phyloP scores from a whole-genome alignment of 2,113 vertebrate genomes.

The Petroica traversi region DNA sequence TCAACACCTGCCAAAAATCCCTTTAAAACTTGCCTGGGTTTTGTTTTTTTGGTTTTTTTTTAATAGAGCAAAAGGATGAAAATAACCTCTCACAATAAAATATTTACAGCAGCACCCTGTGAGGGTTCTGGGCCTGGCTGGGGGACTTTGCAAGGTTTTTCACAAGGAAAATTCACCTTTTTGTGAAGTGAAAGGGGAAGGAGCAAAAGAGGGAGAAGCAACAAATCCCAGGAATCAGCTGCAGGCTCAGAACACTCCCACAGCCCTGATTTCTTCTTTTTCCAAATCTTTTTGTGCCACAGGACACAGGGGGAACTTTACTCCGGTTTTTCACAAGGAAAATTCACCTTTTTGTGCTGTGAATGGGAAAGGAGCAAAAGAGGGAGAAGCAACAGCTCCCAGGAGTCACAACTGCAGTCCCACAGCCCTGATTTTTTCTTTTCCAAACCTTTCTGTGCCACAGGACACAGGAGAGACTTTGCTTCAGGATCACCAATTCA shows the following conservation, averaged over 20 bases:
- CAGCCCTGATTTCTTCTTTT: too few species aligned
- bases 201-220: too few species aligned
- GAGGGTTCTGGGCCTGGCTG: neutral
- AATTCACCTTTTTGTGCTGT: too few species aligned
- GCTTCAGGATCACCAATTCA: too few species aligned
- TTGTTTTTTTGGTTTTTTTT: neutral
- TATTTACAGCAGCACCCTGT: neutral
- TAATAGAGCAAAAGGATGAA: neutral
- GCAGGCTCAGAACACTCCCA: too few species aligned
- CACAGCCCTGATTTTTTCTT: neutral
- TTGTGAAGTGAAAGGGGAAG: neutral
- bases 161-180: neutral
- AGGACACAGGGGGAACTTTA: too few species aligned
- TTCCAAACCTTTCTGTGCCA: neutral
- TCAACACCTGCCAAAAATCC: neutral
- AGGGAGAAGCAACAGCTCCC: neutral
- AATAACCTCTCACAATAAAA: rapidly evolving
- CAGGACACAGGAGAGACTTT: too few species aligned
- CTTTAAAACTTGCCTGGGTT: neutral
- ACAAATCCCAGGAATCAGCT: too few species aligned
- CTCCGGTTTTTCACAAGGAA: too few species aligned
- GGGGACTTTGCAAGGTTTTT: neutral
- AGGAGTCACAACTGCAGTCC: rapidly evolving
- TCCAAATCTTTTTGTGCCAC: too few species aligned
- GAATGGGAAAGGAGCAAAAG: too few species aligned